Evolutionary conservation across 2,797 vertebrate genomes (phyloP).

Genomic region (Artibeus jamaicensis): DNA sequence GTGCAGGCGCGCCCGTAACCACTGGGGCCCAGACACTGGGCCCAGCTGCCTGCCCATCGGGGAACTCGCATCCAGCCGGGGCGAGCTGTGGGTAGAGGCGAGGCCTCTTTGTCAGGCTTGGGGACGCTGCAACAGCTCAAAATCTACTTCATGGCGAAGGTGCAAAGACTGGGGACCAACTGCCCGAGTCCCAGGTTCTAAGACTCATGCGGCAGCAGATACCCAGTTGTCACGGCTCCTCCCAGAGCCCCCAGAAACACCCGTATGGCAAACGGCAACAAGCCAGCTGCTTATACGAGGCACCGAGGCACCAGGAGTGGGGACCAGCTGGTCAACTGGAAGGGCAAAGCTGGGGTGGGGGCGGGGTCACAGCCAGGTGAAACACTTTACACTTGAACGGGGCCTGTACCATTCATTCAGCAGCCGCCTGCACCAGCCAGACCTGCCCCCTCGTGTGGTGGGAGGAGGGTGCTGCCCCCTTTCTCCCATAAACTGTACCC

Average conservation of each 20-base stretch:
- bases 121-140: not conserved
- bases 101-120: not conserved
- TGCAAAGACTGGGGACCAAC: not conserved
- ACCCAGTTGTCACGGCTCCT: rapidly evolving
- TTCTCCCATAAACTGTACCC: rapidly evolving
- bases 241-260: not conserved
- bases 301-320: not conserved
- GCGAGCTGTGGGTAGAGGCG: not conserved
- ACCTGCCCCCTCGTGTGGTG: rapidly evolving
- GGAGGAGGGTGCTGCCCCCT: rapidly evolving
- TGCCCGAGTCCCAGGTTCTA: not conserved
- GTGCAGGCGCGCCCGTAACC: not conserved
- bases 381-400: rapidly evolving
- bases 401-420: rapidly evolving
- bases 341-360: not conserved
- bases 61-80: rapidly evolving
- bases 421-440: rapidly evolving
- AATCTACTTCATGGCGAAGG: not conserved
- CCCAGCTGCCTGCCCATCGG: rapidly evolving
- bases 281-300: rapidly evolving
- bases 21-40: not conserved
- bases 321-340: rapidly evolving
- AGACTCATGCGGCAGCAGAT: rapidly evolving
- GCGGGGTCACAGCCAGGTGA: not conserved
- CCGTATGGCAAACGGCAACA: rapidly evolving